Percentiles rank a stretch among this genome's conserved stretches.
Evolutionary conservation across 2,113 vertebrate species (phyloP).

Genomic region (Peromyscus californicus): DNA sequence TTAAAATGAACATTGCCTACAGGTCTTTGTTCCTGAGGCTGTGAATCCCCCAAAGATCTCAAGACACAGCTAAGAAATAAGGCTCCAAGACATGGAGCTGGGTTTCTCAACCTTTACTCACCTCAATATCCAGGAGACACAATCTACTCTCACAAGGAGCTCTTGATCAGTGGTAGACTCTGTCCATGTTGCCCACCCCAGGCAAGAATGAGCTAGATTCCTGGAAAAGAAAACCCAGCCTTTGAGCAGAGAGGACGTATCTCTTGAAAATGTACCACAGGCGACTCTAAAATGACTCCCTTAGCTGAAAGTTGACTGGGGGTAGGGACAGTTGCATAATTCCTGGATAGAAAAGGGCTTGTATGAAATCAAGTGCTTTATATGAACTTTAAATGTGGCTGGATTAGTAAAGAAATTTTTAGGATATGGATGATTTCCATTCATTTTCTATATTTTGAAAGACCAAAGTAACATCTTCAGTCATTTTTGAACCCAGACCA

Average conservation of each 20-base stretch:
- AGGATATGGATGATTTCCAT: background rate
- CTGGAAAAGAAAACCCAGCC: background rate
- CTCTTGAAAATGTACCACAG: background rate
- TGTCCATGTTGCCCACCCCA: accelerated
- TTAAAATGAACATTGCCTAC: constrained; percentile 2
- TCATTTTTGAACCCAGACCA: background rate
- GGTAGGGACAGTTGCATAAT: background rate
- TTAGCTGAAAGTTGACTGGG: background rate
- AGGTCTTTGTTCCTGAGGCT: background rate
- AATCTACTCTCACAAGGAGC: background rate
- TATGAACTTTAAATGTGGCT: background rate
- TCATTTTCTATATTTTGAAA: constrained; percentile 40
- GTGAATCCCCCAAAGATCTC: background rate
- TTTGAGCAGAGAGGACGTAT: background rate
- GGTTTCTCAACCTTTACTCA: background rate
- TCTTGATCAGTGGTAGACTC: background rate
- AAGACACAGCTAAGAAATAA: background rate
- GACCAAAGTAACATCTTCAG: background rate
- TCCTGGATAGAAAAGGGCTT: background rate
- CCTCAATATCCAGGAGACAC: background rate
- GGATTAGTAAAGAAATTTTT: background rate
- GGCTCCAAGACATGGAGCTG: background rate
- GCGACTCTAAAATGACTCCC: background rate
- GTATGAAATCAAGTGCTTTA: constrained; percentile 38
- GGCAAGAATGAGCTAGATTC: background rate